Percentiles rank a stretch among this genome's conserved stretches.
These are phyloP conservation scores for Trichonephila clavata DNA, from an alignment of 1,140 invertebrate species.

Conservation along the genomic window DNA sequence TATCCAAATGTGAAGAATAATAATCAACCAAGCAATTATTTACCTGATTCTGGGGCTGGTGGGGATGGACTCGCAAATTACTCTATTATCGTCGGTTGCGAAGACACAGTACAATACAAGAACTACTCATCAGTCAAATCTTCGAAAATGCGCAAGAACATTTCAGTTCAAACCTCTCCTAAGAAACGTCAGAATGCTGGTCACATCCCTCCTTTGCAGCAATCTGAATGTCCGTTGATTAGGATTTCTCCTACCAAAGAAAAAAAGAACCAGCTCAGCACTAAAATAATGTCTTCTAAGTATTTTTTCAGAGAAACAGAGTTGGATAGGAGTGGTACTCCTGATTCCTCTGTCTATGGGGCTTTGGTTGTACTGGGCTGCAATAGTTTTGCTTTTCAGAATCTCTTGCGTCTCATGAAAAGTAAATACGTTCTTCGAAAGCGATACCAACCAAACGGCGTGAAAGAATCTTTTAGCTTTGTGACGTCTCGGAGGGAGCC, in stretches of 20 bases:
- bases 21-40: neutral
- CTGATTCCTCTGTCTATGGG: constrained; percentile 32
- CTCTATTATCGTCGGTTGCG: neutral
- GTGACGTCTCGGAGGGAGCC: neutral
- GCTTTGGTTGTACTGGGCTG: constrained; percentile 57
- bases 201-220: neutral
- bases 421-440: neutral
- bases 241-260: neutral
- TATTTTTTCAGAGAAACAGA: neutral
- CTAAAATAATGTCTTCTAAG: neutral
- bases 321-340: neutral
- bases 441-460: constrained; percentile 6
- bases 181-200: neutral
- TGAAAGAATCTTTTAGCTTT: constrained; percentile 38
- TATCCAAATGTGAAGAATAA: neutral
- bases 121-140: neutral
- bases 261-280: neutral
- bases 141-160: neutral
- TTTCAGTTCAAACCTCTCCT: neutral
- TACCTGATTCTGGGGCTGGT: neutral
- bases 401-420: neutral
- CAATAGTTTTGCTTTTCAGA: neutral
- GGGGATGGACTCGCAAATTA: neutral
- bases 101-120: neutral
- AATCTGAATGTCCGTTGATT: neutral